These are phyloP conservation scores for Muscidifurax raptorellus DNA, from an alignment of 1,140 invertebrate species.

Conservation along the genomic window DNA sequence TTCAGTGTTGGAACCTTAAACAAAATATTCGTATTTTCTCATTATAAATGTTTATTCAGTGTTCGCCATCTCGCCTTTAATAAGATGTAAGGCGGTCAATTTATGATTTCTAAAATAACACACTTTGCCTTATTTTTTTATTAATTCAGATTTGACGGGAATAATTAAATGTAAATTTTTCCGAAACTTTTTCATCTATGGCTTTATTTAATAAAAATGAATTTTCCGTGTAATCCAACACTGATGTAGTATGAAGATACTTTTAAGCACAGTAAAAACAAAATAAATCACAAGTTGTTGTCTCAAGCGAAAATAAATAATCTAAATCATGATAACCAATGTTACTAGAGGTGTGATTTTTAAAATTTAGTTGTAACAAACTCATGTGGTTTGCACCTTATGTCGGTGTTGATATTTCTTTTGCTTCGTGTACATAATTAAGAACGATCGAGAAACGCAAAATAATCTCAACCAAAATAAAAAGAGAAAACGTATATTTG, in stretches of 20 bases:
- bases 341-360: not conserved
- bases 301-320: not conserved
- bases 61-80: not conserved
- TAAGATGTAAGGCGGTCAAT: not conserved
- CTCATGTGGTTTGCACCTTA: not conserved
- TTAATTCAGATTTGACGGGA: not conserved
- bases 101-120: not conserved
- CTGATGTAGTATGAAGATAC: not conserved
- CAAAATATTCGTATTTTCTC: not conserved
- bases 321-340: not conserved
- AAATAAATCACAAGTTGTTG: not conserved
- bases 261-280: too few relatives aligned
- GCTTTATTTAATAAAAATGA: not conserved
- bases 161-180: not conserved
- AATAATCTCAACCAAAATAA: not conserved
- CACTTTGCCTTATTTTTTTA: not conserved
- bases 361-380: not conserved
- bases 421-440: not conserved
- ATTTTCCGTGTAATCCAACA: not conserved
- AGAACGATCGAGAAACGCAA: not conserved
- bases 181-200: not conserved
- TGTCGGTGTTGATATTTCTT: not conserved
- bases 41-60: not conserved
- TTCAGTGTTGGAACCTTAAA: conserved; percentile 12
- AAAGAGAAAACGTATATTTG: conserved; percentile 30